Conservation (phyloP, 1,140 invertebrate genomes). For the Micrasema minimum region DNA sequence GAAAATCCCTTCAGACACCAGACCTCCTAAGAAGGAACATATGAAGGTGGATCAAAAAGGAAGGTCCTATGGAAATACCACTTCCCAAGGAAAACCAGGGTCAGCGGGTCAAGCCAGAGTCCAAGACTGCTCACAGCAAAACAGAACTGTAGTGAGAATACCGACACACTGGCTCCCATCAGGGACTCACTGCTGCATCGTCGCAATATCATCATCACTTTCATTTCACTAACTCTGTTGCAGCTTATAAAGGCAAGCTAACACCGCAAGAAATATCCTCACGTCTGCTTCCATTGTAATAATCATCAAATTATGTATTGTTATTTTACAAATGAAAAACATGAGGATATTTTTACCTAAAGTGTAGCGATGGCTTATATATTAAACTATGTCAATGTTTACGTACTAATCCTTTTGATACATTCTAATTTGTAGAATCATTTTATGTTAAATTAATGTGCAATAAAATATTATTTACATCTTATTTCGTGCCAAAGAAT, state of each 20-base stretch:
- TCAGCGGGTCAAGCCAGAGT: slow-evolving; percentile 1
- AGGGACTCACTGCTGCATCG: slow-evolving; percentile 13
- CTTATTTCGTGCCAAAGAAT: too few relatives aligned
- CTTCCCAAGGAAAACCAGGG: slow-evolving; percentile 52
- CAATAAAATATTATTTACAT: too few relatives aligned
- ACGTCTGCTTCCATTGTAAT: too few relatives aligned
- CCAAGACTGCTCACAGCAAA: slow-evolving; percentile 35
- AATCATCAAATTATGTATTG: too few relatives aligned
- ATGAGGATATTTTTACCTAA: too few relatives aligned
- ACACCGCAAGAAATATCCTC: too few relatives aligned
- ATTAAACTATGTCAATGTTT: too few relatives aligned
- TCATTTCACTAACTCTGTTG: not conserved
- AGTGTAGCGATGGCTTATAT: too few relatives aligned
- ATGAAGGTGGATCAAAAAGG: slow-evolving; percentile 70
- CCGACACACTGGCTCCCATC: not conserved
- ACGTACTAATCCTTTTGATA: too few relatives aligned
- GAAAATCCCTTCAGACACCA: slow-evolving; percentile 66
- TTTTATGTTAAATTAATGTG: too few relatives aligned
- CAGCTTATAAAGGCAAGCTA: slow-evolving; percentile 12
- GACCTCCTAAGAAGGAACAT: slow-evolving; percentile 65
- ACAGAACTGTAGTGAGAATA: slow-evolving; percentile 41
- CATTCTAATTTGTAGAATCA: too few relatives aligned
- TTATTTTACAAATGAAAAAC: too few relatives aligned
- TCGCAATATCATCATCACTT: slow-evolving; percentile 12
- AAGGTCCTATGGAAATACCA: slow-evolving; percentile 64